Base-by-base conservation (phyloP, 2,797 vertebrate genomes). In the Coregonus sp. region DNA sequence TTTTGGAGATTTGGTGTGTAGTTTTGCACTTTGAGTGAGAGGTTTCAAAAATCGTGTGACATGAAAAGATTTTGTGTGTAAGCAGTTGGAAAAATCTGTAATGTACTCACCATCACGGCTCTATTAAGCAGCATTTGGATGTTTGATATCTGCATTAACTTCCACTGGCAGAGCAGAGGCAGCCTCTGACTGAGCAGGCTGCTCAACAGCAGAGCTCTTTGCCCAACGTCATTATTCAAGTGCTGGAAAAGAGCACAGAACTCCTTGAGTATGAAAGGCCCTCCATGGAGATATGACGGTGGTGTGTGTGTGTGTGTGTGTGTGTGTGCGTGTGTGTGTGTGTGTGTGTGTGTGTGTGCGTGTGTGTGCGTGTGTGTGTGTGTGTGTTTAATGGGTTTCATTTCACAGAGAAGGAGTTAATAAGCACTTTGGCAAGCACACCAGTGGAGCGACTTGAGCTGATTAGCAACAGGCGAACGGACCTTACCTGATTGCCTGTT, bases 351-450 rank as follows among this genome's bases (percentile, higher is more conserved):
- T 52, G 59, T 77, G 59, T 52, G 70, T 20, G 51, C 15, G 37
- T 6, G 5, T 40, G 37, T 15, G 18, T 47, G 25, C 35, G 59
- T 77, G 59, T 65, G 70, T 20, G 51, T 52, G 37, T 2, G 37
- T 9, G 6, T 9, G 40, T 2, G 40, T 47, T 7, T 9, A 63
- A 47, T 77, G 40, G 56, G 20, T 65, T 71, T 61, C 1, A 16
- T 65, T 77, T 15, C 70, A 35, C 18, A 54, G 69, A 70, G 12
- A 65, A 20, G 18, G 4, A 18, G 76, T 52, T 77, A 35, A 77
- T 77, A 51, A 20, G 15, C 69, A 63, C 56, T 72, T 65, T 72
- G 68, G 20, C 56, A 15, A 50, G 75, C 68, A 56, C 25, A 50
- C 12, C 54, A 63, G 35, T 31, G 37, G 4, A 59, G 54, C 20